Conservation (phyloP, 2,797 vertebrate species). For the Oceanodroma leucorhoa region DNA sequence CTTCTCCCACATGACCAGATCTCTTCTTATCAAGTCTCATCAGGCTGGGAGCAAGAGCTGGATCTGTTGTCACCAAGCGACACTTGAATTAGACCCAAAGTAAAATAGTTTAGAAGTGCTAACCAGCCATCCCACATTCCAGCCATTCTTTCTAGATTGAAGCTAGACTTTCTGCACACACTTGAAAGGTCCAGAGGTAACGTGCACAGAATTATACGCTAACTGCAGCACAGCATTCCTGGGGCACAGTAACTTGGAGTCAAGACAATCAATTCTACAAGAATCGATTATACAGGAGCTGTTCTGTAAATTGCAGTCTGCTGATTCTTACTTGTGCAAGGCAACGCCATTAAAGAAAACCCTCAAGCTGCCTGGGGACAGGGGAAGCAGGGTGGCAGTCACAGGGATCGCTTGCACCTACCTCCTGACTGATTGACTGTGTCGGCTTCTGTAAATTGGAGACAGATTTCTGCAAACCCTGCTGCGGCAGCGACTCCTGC, state of each 20-base stretch:
- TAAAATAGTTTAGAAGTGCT: not conserved
- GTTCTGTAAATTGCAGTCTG: not conserved
- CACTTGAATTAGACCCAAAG: not conserved
- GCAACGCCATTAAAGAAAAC: not conserved
- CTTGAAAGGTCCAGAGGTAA: not conserved
- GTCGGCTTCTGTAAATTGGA: slow-evolving; percentile 98
- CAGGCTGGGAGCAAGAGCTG: not conserved
- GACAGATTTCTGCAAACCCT: slow-evolving; percentile 98
- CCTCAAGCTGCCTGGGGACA: not conserved
- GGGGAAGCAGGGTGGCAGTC: not conserved
- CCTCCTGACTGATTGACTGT: slow-evolving; percentile 92
- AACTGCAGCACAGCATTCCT: not conserved
- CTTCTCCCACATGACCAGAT: not conserved
- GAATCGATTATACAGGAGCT: not conserved
- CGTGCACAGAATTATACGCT: not conserved
- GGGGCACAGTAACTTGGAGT: not conserved
- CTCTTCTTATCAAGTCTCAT: not conserved
- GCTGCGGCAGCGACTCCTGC: slow-evolving; percentile 97
- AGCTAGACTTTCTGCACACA: not conserved
- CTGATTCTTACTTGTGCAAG: not conserved
- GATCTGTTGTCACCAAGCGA: not conserved
- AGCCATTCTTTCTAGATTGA: not conserved
- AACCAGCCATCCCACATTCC: slow-evolving; percentile 3
- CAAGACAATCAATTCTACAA: not conserved
- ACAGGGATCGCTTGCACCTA: slow-evolving; percentile 47